Conservation (phyloP, 2,888 invertebrate species). For the Halictus quadricinctus region DNA sequence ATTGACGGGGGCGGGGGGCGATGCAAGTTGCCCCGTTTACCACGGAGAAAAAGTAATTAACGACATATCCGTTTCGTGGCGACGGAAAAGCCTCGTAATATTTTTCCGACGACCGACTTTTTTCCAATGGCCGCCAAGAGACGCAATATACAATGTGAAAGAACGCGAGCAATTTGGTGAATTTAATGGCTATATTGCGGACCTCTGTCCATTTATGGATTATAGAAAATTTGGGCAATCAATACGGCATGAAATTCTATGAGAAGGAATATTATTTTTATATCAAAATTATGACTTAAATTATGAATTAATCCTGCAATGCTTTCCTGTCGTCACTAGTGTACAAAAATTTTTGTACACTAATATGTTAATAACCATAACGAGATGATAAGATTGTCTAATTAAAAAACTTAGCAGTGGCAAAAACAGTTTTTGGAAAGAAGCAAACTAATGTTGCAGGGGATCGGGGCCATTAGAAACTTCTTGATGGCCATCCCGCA, state of each 20-base stretch:
- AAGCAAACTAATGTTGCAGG: background rate
- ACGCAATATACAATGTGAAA: background rate
- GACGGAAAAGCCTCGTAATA: conserved; percentile 7
- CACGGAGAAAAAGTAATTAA: conserved; percentile 47
- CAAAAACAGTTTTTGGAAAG: background rate
- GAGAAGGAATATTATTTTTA: too few species aligned
- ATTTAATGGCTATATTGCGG: background rate
- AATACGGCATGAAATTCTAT: background rate
- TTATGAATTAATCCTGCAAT: too few species aligned
- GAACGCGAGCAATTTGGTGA: background rate
- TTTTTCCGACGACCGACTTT: conserved; percentile 14
- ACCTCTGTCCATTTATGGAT: background rate
- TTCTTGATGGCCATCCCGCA: background rate
- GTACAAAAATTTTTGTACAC: too few species aligned
- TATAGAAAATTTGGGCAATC: background rate
- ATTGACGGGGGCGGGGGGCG: background rate
- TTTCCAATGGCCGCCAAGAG: background rate
- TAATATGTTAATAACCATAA: too few species aligned
- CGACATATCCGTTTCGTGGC: conserved; percentile 36
- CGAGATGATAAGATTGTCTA: background rate
- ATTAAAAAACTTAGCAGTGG: background rate
- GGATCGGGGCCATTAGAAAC: conserved; percentile 39
- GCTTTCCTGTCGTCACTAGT: too few species aligned
- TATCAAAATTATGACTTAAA: too few species aligned
- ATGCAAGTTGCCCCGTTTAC: conserved; percentile 7